Percentiles rank a stretch among this genome's conserved stretches.
These are phyloP conservation scores for Tinamus guttatus DNA, from an alignment of 2,113 vertebrate genomes.

Conservation along the genomic window DNA sequence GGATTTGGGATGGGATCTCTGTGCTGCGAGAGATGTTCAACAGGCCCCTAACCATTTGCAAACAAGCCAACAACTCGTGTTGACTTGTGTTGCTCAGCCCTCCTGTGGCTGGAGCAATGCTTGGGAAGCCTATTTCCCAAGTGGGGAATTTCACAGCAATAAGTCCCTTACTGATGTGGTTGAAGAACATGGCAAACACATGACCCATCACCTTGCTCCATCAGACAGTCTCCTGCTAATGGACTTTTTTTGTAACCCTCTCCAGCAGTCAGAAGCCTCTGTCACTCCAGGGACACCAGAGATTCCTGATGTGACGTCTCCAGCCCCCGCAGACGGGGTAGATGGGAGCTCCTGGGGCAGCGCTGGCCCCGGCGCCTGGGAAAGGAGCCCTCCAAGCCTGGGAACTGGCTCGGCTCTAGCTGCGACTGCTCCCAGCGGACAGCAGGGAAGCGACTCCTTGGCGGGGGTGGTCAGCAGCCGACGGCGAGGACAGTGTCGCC, in stretches of 20 bases:
- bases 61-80: constrained; percentile 65
- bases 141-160: constrained; percentile 37
- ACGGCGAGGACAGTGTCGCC: background rate
- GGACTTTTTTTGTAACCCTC: constrained; percentile 15
- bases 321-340: background rate
- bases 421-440: background rate
- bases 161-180: constrained; percentile 41
- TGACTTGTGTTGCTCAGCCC: background rate
- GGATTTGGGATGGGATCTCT: background rate
- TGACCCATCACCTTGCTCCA: background rate
- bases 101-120: constrained; percentile 53
- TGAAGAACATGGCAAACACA: constrained; percentile 15
- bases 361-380: background rate
- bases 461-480: background rate
- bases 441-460: background rate
- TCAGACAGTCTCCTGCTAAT: constrained; percentile 17
- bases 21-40: constrained; percentile 3
- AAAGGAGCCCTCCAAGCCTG: constrained; percentile 52
- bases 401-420: background rate
- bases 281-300: background rate
- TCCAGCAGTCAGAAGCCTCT: constrained; percentile 33
- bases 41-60: constrained; percentile 48
- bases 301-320: background rate
- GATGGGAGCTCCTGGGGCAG: constrained; percentile 18
- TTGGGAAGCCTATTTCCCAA: constrained; percentile 68